Conservation (phyloP, 2,888 invertebrate species). For the Tryphoninae sp. region DNA sequence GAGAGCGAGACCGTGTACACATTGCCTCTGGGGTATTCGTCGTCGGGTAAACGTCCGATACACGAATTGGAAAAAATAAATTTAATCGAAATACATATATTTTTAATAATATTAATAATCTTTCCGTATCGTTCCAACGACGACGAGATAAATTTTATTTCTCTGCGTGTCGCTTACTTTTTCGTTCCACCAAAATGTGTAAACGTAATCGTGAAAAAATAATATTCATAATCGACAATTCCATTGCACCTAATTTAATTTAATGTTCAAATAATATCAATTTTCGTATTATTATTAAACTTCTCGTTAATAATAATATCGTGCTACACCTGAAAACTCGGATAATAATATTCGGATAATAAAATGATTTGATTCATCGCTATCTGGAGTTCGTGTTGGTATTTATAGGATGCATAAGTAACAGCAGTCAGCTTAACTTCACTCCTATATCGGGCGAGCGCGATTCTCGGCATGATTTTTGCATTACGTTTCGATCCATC, state of each 20-base stretch:
- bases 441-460: background rate
- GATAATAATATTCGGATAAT: conserved; percentile 18
- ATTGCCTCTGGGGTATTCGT: background rate
- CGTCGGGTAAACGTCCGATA: conserved; percentile 16
- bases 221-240: background rate
- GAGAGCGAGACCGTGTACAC: conserved; percentile 7
- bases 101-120: background rate
- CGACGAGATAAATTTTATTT: background rate
- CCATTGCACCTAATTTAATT: background rate
- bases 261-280: background rate
- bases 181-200: background rate
- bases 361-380: conserved; percentile 1
- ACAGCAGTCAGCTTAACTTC: conserved; percentile 20
- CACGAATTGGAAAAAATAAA: background rate
- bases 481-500: conserved; percentile 50
- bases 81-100: background rate
- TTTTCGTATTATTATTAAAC: background rate
- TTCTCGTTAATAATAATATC: background rate
- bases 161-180: background rate
- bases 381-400: background rate
- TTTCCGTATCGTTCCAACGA: background rate
- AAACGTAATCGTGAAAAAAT: background rate
- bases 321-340: background rate
- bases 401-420: conserved; percentile 9
- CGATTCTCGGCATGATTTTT: conserved; percentile 44